Base-by-base conservation (phyloP, 2,113 vertebrate genomes). In the Sprattus sprattus region DNA sequence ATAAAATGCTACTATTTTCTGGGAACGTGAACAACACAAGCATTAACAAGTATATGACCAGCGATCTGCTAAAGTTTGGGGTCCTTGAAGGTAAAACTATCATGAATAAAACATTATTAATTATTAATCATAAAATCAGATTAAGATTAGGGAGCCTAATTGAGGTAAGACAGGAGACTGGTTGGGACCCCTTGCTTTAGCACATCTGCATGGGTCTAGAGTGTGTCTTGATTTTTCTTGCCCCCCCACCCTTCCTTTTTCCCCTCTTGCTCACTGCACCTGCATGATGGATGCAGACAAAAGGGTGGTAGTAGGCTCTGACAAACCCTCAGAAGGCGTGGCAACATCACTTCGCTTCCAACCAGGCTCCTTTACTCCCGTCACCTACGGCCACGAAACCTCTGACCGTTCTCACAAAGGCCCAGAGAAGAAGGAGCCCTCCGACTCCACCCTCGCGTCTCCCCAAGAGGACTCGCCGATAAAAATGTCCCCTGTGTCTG, bases 401-500 rank as follows among this genome's bases (percentile, higher is more conserved):
- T 86, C 90, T 11, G 67, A 86, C 83, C 82, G 82, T 67, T 88
- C 71, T 81, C 84, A 86, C 84, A 88, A 88, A 39, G 81, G 75
- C 47, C 85, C 87, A 82, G 87, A 94, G 89, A 90, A 93, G 92
- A 90, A 92, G 82, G 85, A 86, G 81, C 91, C 90, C 22, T 90
- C 89, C 85, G 90, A 89, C 32, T 91, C 89, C 39, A 87, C 91
- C 85, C 80, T 91, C 85, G 89, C 89, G 84, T 89, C 84, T 60
- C 90, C 89, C 22, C 83, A 89, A 86, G 89, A 91, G 85, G 87
- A 82, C 57, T 93, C 91, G 0, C 89, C 93, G 0, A 90, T 90
- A 88, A 96, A 95, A 90, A 92, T 91, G 0, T 95, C 94, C 6
- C 95, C 95, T 6, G 94, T 96, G 82, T 95, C 93, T 28, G 94